phyloP scores from a whole-genome alignment of 2,797 vertebrate genomes.

The Sebastes umbrosus region DNA sequence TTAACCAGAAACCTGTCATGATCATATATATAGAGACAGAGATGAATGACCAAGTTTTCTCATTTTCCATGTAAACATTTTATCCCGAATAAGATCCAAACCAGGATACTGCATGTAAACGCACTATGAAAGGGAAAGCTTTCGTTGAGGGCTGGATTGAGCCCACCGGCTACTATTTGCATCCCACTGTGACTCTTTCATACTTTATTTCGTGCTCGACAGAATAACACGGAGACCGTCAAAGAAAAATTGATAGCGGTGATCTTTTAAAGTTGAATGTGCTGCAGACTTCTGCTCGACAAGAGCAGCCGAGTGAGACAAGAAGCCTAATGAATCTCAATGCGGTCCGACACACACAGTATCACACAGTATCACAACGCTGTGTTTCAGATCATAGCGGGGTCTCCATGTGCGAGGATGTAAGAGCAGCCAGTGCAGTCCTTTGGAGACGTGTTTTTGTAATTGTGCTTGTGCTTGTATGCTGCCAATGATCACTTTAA shows the following conservation, averaged over 20 bases:
- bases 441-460: not conserved
- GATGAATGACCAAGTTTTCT: not conserved
- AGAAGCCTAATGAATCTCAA: not conserved
- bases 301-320: not conserved
- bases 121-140: not conserved
- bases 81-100: not conserved
- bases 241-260: not conserved
- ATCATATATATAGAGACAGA: not conserved
- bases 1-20: too few relatives aligned
- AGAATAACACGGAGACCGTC: not conserved
- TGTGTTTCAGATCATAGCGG: not conserved
- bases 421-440: not conserved
- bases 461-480: not conserved
- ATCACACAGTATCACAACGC: not conserved
- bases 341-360: not conserved
- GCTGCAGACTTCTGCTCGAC: not conserved
- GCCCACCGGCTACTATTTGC: not conserved
- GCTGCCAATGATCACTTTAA: conserved; percentile 40
- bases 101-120: not conserved
- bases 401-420: not conserved
- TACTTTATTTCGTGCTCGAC: not conserved
- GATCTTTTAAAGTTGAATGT: not conserved
- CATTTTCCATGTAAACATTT: not conserved
- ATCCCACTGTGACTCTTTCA: not conserved
- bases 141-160: not conserved